These are phyloP conservation scores for Fundulus diaphanus DNA, from an alignment of 2,797 vertebrate species.

Conservation along the genomic window DNA sequence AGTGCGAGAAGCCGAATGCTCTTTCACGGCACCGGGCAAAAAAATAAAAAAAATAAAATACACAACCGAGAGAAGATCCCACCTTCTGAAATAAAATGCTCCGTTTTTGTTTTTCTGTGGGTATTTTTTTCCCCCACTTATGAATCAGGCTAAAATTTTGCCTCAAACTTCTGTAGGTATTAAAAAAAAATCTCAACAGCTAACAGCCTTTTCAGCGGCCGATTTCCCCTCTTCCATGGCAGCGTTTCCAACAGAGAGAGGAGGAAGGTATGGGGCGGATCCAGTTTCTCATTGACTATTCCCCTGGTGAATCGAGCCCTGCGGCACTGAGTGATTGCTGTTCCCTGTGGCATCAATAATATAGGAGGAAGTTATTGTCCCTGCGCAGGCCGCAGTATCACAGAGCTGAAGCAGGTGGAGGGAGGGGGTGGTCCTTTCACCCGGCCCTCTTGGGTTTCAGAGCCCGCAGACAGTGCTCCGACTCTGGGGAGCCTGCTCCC, in stretches of 20 bases:
- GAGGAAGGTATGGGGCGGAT: conserved; percentile 60
- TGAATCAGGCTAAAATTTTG: conserved; percentile 10
- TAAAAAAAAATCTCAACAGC: conserved; percentile 66
- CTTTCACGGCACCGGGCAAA: not conserved
- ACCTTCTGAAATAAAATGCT: not conserved
- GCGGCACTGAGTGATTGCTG: conserved; percentile 80
- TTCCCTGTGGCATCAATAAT: conserved; percentile 85
- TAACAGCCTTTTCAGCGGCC: conserved; percentile 42
- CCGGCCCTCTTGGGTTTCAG: conserved; percentile 79
- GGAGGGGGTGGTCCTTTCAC: conserved; percentile 79
- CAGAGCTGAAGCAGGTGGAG: conserved; percentile 74
- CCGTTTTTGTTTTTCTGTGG: conserved; percentile 3
- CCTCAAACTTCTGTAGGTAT: conserved; percentile 37
- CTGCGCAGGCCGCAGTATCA: conserved; percentile 73
- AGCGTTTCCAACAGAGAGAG: conserved; percentile 62
- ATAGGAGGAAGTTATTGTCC: conserved; percentile 88
- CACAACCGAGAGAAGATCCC: not conserved
- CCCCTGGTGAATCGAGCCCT: conserved; percentile 80
- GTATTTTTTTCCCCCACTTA: not conserved
- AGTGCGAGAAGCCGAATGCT: not conserved
- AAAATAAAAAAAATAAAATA: not conserved
- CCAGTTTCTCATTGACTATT: conserved; percentile 86
- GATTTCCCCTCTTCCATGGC: conserved; percentile 49
- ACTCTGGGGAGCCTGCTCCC: conserved; percentile 72
- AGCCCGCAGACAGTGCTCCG: conserved; percentile 74